These are phyloP conservation scores for Paracanthobrama guichenoti DNA, from an alignment of 2,113 vertebrate genomes.

Conservation along the genomic window DNA sequence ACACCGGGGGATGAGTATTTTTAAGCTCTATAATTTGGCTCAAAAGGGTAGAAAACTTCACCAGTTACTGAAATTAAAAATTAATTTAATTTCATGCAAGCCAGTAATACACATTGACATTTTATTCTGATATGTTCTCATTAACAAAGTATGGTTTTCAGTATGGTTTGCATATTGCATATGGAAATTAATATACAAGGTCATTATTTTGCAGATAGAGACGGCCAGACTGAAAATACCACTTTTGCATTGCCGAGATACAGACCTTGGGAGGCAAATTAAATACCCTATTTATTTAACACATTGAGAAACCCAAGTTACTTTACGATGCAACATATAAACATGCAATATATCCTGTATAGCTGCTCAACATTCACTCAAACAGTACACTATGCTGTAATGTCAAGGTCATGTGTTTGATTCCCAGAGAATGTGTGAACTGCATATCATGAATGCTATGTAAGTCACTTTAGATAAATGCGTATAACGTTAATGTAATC, in stretches of 20 bases:
- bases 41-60: not conserved
- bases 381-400: not conserved
- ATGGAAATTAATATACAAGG: not conserved
- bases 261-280: not conserved
- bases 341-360: not conserved
- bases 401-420: not conserved
- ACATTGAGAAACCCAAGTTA: not conserved
- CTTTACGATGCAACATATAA: not conserved
- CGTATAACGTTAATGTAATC: not conserved
- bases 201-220: not conserved
- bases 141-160: constrained; percentile 3
- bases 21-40: not conserved
- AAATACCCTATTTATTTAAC: not conserved
- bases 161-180: not conserved
- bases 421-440: not conserved
- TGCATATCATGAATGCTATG: not conserved
- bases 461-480: not conserved
- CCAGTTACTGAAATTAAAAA: not conserved
- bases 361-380: not conserved
- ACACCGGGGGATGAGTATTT: not conserved
- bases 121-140: not conserved
- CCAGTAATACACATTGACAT: not conserved
- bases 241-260: not conserved
- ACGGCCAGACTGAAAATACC: not conserved
- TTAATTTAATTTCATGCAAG: not conserved